These are phyloP conservation scores for Ailuropoda melanoleuca DNA, from an alignment of 2,113 vertebrate genomes.

Conservation along the genomic window DNA sequence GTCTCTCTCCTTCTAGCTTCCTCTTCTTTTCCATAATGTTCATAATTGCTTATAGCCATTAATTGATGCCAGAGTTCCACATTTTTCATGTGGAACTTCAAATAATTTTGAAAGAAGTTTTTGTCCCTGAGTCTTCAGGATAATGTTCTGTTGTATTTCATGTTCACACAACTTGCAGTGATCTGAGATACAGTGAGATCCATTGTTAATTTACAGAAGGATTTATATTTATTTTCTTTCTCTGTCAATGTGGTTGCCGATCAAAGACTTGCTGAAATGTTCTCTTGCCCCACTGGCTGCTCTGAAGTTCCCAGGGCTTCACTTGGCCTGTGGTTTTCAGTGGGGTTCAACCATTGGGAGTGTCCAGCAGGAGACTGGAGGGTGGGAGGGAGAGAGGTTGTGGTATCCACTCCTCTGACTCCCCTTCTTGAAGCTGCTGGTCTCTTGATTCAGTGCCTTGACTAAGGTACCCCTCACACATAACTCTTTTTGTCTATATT, in stretches of 20 bases:
- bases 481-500: neutral
- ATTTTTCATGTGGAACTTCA: neutral
- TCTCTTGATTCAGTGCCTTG: neutral
- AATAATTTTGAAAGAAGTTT: neutral
- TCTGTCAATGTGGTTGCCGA: neutral
- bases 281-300: fast-evolving
- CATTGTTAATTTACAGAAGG: neutral
- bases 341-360: neutral
- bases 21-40: neutral
- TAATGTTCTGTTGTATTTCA: neutral
- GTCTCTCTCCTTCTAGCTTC: neutral
- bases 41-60: neutral
- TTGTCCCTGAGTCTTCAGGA: neutral
- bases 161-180: neutral
- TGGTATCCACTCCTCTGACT: neutral
- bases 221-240: neutral
- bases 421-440: neutral
- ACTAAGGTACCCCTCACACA: neutral
- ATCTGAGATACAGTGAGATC: neutral
- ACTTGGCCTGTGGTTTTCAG: neutral
- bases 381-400: fast-evolving
- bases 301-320: neutral
- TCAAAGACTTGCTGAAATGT: neutral
- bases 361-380: neutral
- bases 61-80: neutral